Percentiles rank a stretch among this genome's conserved stretches.
phyloP scores from a whole-genome alignment of 1,140 invertebrate genomes.

The Scylla paramamosain region DNA sequence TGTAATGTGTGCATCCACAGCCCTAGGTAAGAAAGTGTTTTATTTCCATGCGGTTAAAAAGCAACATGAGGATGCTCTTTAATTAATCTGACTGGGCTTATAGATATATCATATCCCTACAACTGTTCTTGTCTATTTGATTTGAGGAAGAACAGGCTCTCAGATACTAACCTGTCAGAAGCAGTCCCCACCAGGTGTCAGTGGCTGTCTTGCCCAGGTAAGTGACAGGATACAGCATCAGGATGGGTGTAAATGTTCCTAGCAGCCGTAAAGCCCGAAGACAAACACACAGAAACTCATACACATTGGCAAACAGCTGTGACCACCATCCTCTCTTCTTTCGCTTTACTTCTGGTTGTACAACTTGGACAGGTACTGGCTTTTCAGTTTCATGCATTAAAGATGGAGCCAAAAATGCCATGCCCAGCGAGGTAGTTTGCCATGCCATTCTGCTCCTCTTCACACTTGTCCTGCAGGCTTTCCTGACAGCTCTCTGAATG shows the following conservation, averaged over 20 bases:
- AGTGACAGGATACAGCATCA: conserved; percentile 57
- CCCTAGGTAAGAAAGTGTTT: neutral
- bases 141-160: too few relatives aligned
- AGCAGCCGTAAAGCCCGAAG: conserved; percentile 49
- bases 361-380: neutral
- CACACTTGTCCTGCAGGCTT: neutral
- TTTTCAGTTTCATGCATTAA: neutral
- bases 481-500: neutral
- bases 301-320: conserved; percentile 26
- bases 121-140: too few relatives aligned
- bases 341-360: conserved; percentile 7
- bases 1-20: neutral
- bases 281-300: conserved; percentile 38
- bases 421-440: neutral
- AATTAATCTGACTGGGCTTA: too few relatives aligned
- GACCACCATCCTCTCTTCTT: conserved; percentile 38
- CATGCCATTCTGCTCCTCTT: neutral
- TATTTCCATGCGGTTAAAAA: neutral
- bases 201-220: conserved; percentile 50
- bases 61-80: neutral
- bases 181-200: conserved; percentile 57
- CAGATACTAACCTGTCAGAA: conserved; percentile 48
- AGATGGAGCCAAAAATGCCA: neutral
- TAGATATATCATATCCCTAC: too few relatives aligned
- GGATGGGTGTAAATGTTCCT: conserved; percentile 44